phyloP scores from a whole-genome alignment of 2,888 invertebrate species.

The Osedax fenrisi region DNA sequence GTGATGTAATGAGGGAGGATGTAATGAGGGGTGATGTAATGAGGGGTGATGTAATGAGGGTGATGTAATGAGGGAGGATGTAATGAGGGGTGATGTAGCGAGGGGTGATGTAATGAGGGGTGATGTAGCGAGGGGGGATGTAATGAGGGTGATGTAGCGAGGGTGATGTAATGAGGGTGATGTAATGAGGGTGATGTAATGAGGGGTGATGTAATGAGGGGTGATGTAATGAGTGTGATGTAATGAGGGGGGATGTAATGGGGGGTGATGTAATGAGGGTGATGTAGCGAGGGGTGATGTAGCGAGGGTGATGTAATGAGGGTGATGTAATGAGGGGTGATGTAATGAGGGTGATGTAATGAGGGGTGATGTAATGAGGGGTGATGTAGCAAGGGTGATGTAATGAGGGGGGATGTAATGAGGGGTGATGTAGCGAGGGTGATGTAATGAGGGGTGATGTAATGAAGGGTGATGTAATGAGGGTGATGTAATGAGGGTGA shows the following conservation, averaged over 20 bases:
- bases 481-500: no score
- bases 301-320: no score
- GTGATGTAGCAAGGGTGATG: background rate
- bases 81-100: background rate
- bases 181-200: background rate
- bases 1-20: no score
- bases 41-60: background rate
- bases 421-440: background rate
- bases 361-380: background rate
- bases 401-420: background rate
- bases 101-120: background rate
- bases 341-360: slow-evolving; percentile 2
- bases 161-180: no score
- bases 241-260: background rate
- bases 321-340: background rate
- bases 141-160: no score
- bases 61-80: no score
- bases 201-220: background rate
- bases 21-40: background rate
- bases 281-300: no score
- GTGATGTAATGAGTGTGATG: background rate
- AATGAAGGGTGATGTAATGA: background rate
- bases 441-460: background rate
- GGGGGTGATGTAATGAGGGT: background rate
- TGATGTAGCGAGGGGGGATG: background rate